Conservation (phyloP, 2,888 invertebrate species). For the Meiosimyza decipiens region DNA sequence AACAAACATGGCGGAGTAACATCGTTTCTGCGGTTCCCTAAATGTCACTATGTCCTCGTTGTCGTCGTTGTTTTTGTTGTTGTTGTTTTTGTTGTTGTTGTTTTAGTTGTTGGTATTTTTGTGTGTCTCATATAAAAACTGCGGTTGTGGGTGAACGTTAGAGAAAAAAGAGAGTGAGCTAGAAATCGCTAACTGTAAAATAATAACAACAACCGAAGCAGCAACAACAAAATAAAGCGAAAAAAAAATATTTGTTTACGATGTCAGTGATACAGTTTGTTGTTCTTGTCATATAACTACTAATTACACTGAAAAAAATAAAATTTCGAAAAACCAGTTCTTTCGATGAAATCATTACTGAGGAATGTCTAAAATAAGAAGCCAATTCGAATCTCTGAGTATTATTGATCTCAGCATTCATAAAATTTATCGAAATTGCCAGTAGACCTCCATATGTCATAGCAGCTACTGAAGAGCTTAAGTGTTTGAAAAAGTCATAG, state of each 20-base stretch:
- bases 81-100: neutral
- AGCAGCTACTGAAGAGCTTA: too few species aligned
- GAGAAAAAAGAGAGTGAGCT: neutral
- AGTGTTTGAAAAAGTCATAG: too few species aligned
- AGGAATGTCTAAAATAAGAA: too few species aligned
- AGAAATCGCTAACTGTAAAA: too few species aligned
- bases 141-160: neutral
- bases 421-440: too few species aligned
- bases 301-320: too few species aligned
- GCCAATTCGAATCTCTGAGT: too few species aligned
- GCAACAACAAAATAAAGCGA: neutral
- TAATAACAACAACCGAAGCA: neutral
- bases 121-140: neutral
- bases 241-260: slow-evolving; percentile 11
- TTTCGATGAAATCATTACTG: too few species aligned
- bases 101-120: neutral
- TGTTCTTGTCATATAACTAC: too few species aligned
- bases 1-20: slow-evolving; percentile 14
- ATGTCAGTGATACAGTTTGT: neutral
- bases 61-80: neutral
- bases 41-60: slow-evolving; percentile 8
- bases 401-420: too few species aligned
- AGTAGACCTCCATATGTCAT: too few species aligned
- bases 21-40: slow-evolving; percentile 21
- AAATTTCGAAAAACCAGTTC: too few species aligned